A percentile compares a stretch with the other conserved stretches of the same genome.
These are phyloP conservation scores for Polydrusus cervinus DNA, from an alignment of 2,888 invertebrate species.

Conservation along the genomic window DNA sequence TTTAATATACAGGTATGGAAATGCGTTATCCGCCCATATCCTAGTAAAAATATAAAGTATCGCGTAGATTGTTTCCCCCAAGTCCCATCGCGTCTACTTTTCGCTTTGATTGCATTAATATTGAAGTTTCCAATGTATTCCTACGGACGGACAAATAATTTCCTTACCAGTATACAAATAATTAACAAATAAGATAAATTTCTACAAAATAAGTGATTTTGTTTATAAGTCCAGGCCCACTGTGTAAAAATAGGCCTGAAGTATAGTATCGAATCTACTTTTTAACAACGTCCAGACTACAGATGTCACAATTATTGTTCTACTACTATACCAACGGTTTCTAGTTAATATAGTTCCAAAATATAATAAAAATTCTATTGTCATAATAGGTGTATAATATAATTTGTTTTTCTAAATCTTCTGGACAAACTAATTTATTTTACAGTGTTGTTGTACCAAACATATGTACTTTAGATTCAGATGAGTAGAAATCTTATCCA, in stretches of 20 bases:
- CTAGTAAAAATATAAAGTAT: no score
- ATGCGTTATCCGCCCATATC: no score
- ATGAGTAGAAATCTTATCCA: conserved; percentile 21
- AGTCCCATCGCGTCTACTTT: no score
- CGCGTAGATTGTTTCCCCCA: no score
- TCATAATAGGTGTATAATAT: conserved; percentile 67
- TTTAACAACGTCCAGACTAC: conserved; percentile 63
- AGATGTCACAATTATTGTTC: conserved; percentile 66
- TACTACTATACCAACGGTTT: conserved; percentile 67
- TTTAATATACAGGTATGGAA: no score
- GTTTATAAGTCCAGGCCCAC: conserved; percentile 61
- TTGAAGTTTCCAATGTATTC: no score
- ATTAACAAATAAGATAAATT: conserved; percentile 60
- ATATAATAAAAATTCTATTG: conserved; percentile 71
- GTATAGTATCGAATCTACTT: conserved; percentile 56
- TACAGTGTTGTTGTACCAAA: conserved; percentile 43
- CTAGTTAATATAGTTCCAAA: conserved; percentile 66
- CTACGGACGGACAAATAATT: no score
- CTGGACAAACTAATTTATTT: conserved; percentile 59
- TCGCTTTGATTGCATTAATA: no score
- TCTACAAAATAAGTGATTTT: conserved; percentile 61
- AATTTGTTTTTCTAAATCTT: conserved; percentile 61
- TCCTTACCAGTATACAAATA: no score
- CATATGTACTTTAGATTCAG: conserved; percentile 43
- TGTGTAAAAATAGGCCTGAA: conserved; percentile 59